These are phyloP conservation scores for Scaptomyza graminum DNA, from an alignment of 1,140 invertebrate species.

Conservation along the genomic window DNA sequence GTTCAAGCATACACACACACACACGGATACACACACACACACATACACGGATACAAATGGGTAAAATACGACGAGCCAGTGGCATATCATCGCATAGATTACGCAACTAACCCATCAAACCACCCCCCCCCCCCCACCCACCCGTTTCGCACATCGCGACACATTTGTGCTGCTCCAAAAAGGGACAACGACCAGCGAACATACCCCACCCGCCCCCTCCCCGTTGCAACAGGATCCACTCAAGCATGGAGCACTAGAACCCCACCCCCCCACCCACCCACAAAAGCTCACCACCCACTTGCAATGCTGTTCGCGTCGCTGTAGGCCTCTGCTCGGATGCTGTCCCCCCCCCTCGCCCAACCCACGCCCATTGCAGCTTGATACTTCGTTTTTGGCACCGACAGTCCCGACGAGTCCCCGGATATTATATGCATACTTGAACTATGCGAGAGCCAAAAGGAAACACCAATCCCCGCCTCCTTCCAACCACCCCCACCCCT, in stretches of 20 bases:
- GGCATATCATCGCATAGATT: conserved; percentile 77
- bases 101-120: conserved; percentile 61
- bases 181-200: conserved; percentile 37
- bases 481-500: background rate
- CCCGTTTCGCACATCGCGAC: conserved; percentile 39
- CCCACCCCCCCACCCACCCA: conserved; percentile 1
- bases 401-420: conserved; percentile 60
- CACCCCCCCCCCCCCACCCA: background rate
- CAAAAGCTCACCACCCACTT: conserved; percentile 12
- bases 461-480: conserved; percentile 29
- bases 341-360: too few species aligned
- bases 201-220: too few species aligned
- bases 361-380: too few species aligned
- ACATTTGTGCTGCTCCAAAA: conserved; percentile 71
- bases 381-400: conserved; percentile 70
- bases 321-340: conserved; percentile 49
- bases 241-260: conserved; percentile 51
- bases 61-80: conserved; percentile 48
- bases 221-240: conserved; percentile 53
- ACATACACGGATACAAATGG: conserved; percentile 55
- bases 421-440: conserved; percentile 82
- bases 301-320: conserved; percentile 60
- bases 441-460: conserved; percentile 78
- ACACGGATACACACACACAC: conserved; percentile 29
- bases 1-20: conserved; percentile 39